Conservation (phyloP, 2,888 invertebrate genomes). For the Agelastica alni region DNA sequence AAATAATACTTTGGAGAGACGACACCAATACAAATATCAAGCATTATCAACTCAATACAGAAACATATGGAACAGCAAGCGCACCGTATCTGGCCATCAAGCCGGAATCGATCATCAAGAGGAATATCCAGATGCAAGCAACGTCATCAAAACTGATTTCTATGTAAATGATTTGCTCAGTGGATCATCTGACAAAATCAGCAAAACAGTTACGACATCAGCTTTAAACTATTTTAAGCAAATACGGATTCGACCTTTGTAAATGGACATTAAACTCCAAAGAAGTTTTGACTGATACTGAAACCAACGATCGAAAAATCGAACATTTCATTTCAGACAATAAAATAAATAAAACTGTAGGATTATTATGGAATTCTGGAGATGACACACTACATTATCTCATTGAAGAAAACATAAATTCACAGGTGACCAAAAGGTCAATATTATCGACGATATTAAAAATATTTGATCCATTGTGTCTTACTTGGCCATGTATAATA, state of each 20-base stretch:
- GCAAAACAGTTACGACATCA: not conserved
- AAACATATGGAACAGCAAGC: not conserved
- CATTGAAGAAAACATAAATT: too few species aligned
- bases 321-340: too few species aligned
- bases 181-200: not conserved
- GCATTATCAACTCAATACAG: not conserved
- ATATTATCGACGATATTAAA: not conserved
- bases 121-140: too few species aligned
- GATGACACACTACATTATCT: too few species aligned
- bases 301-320: too few species aligned
- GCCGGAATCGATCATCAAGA: too few species aligned
- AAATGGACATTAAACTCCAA: not conserved
- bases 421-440: too few species aligned
- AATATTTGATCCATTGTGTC: not conserved
- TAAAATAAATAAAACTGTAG: too few species aligned
- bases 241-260: not conserved
- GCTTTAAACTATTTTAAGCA: not conserved
- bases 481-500: not conserved
- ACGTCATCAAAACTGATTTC: not conserved
- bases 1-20: not conserved
- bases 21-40: not conserved
- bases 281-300: too few species aligned
- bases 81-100: not conserved
- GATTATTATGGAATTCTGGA: too few species aligned
- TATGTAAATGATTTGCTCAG: not conserved